Evolutionary conservation across 1,140 invertebrate species (phyloP), one percentile per base, ranked within the genome.

Genomic region (Leptinotarsa lineolata): DNA sequence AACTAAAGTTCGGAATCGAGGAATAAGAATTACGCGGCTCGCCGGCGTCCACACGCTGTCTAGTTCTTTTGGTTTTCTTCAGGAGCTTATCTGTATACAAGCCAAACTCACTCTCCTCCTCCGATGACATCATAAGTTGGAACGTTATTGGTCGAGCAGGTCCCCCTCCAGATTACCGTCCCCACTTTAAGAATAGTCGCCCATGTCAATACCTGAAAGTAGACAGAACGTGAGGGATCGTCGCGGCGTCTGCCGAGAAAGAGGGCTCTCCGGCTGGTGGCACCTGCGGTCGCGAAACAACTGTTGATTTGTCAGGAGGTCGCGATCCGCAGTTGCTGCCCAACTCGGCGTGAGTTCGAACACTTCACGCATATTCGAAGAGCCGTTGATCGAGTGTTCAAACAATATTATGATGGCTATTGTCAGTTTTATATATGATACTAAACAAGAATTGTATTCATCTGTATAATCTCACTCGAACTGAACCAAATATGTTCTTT

Each of bases 31-130:
- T 95, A 87, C 94, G 91, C 85, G 94, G 94, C 89, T 95, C 94
- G 83, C 94, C 94, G 88, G 94, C 94, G 92, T 96, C 94, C 88
- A 95, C 94, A 88, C 94, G 92, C 90, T 95, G 94, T 91, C 94
- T 92, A 88, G 92, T 93, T 88, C 93, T 91, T 89, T 94, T 94
- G 87, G 87, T 86, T 90, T 95, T 95, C 90, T 94, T 93, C 89
- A 93, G 89, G 87, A 94, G 91, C 88, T 90, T 91, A 91, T 93
- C 92, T 91, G 91, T 92, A 90, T 92, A 94, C 91, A 94, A 92
- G 89, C 92, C 92, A 90, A 93, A 93, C 76, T 84, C 84, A 88
- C 91, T 92, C 89, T 94, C 93, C 93, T 94, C 93, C 91, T 94
- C 93, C 91, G 93, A 94, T 94, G 93, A 95, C 93, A 95, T 95